Evolutionary conservation across 2,113 vertebrate species (phyloP).

Genomic region (Progne subis): DNA sequence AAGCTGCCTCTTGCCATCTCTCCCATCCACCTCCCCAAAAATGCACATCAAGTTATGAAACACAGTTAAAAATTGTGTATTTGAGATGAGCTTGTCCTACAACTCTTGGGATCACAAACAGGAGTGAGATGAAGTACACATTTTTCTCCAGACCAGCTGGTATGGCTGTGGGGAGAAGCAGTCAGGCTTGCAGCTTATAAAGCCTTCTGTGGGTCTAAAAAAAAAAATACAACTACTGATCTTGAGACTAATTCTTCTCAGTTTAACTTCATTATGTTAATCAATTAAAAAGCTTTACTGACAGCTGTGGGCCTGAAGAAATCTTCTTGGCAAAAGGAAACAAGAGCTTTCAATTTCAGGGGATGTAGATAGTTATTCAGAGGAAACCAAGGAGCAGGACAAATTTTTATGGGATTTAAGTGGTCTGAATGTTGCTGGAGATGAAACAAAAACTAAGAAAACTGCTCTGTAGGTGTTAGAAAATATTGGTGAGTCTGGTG

Average conservation of each 20-base stretch:
- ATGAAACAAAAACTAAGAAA: not conserved
- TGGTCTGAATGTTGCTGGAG: not conserved
- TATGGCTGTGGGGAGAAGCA: not conserved
- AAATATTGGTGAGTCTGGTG: not conserved
- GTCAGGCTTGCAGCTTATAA: not conserved
- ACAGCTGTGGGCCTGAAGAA: not conserved
- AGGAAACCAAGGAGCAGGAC: not conserved
- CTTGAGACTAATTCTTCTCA: not conserved
- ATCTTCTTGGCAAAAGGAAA: not conserved
- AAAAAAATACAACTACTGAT: not conserved
- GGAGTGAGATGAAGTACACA: not conserved
- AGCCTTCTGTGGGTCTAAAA: not conserved
- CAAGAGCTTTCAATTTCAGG: not conserved
- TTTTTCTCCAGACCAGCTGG: not conserved
- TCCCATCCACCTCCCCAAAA: not conserved
- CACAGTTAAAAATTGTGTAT: not conserved
- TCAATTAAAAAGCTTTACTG: not conserved
- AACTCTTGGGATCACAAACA: not conserved
- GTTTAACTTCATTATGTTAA: not conserved
- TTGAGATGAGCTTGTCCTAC: not conserved
- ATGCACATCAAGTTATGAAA: not conserved
- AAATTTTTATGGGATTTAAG: not conserved
- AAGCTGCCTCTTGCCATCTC: not conserved
- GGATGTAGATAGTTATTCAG: not conserved
- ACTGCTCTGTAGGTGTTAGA: not conserved